Percentiles rank a stretch among this genome's conserved stretches.
phyloP scores from a whole-genome alignment of 2,113 vertebrate genomes.

The Macaca nemestrina region DNA sequence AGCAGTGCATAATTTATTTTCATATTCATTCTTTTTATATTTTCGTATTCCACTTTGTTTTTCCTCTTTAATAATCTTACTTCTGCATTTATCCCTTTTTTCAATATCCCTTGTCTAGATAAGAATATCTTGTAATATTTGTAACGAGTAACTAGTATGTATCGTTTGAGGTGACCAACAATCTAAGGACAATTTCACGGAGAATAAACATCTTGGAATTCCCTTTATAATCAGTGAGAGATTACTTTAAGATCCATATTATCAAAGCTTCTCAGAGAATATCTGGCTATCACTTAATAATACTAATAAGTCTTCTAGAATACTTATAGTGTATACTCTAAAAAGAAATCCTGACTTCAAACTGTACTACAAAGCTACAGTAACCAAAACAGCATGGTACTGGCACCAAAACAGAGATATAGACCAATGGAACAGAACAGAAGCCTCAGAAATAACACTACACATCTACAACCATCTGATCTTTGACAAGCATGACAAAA shows the following conservation, averaged over 20 bases:
- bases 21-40: background rate
- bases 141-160: background rate
- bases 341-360: background rate
- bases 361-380: no score
- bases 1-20: background rate
- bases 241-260: background rate
- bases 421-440: no score
- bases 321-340: background rate
- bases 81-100: background rate
- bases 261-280: background rate
- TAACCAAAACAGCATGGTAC: no score
- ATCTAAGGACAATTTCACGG: background rate
- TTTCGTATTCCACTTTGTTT: background rate
- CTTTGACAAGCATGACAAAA: no score
- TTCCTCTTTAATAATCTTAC: background rate
- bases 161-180: background rate
- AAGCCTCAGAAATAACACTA: no score
- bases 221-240: background rate
- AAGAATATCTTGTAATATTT: background rate
- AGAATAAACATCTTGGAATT: background rate
- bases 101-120: background rate
- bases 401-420: no score
- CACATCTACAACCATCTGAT: no score
- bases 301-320: background rate
- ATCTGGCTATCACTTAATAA: background rate